Percentiles rank a stretch among this genome's conserved stretches.
phyloP scores from a whole-genome alignment of 2,797 vertebrate species.

The Chloroceryle inda region DNA sequence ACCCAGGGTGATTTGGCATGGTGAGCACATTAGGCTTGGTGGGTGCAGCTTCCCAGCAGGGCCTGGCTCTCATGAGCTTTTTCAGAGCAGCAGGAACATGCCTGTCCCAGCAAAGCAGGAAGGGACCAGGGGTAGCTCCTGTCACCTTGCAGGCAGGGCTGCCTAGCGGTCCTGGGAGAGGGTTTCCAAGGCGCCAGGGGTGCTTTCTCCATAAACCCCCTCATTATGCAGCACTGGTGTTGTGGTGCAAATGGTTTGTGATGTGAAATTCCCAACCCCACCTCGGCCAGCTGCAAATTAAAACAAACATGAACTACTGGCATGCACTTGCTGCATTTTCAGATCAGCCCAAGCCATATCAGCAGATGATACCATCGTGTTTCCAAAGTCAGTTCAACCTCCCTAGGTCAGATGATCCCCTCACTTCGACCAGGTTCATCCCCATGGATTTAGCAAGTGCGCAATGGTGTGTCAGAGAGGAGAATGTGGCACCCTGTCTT shows the following conservation, averaged over 20 bases:
- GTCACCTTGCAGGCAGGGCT: not conserved
- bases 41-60: not conserved
- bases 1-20: not conserved
- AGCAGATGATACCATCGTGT: not conserved
- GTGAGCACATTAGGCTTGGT: not conserved
- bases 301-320: not conserved
- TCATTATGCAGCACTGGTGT: not conserved
- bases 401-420: not conserved
- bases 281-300: not conserved
- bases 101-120: not conserved
- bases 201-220: constrained; percentile 18
- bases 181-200: not conserved
- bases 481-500: constrained; percentile 66
- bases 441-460: not conserved
- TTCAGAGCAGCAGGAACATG: not conserved
- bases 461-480: constrained; percentile 11
- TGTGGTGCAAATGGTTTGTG: not conserved
- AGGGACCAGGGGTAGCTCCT: not conserved
- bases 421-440: not conserved
- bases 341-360: constrained; percentile 38
- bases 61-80: not conserved
- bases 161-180: not conserved
- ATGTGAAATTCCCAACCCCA: not conserved
- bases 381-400: constrained; percentile 38
- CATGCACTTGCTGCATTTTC: not conserved